phyloP scores from a whole-genome alignment of 1,140 invertebrate species.

The Zophobas morio region DNA sequence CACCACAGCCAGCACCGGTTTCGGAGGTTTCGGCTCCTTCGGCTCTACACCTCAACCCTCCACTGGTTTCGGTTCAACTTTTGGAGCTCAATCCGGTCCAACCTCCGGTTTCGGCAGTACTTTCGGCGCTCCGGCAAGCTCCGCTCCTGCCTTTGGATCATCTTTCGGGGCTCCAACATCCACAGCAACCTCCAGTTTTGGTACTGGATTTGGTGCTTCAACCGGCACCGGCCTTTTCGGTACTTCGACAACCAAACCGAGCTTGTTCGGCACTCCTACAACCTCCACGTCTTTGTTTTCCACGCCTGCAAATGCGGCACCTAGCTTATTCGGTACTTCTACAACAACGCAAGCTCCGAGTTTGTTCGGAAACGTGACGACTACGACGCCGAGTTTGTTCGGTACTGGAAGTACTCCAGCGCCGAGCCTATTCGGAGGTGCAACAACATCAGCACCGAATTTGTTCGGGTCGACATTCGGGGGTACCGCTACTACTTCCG shows the following conservation, averaged over 20 bases:
- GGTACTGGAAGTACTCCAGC: slow-evolving; percentile 57
- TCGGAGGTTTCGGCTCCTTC: slow-evolving; percentile 55
- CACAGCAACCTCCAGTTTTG: slow-evolving; percentile 58
- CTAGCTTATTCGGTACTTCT: slow-evolving; percentile 53
- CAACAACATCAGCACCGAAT: slow-evolving; percentile 59
- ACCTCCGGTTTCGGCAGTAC: slow-evolving; percentile 63
- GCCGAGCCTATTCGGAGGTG: slow-evolving; percentile 49
- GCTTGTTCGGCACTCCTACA: slow-evolving; percentile 66
- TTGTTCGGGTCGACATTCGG: slow-evolving; percentile 63
- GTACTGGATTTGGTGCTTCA: slow-evolving; percentile 66
- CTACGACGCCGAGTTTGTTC: slow-evolving; percentile 57
- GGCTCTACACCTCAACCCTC: slow-evolving; percentile 43
- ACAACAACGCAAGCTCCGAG: slow-evolving; percentile 65
- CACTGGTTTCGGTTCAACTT: slow-evolving; percentile 58
- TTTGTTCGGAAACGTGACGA: slow-evolving; percentile 60
- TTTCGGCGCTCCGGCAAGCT: slow-evolving; percentile 66
- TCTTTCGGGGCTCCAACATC: slow-evolving; percentile 63
- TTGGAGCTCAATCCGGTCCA: slow-evolving; percentile 39
- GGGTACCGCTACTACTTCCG: slow-evolving; percentile 56
- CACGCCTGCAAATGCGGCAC: slow-evolving; percentile 59
- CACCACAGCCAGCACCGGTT: slow-evolving; percentile 54
- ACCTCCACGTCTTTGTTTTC: slow-evolving; percentile 67
- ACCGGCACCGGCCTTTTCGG: slow-evolving; percentile 63
- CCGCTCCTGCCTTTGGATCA: slow-evolving; percentile 66
- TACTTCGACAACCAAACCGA: slow-evolving; percentile 59